These are phyloP conservation scores for Pangasius krempfi DNA, from an alignment of 2,797 vertebrate species.

Conservation along the genomic window DNA sequence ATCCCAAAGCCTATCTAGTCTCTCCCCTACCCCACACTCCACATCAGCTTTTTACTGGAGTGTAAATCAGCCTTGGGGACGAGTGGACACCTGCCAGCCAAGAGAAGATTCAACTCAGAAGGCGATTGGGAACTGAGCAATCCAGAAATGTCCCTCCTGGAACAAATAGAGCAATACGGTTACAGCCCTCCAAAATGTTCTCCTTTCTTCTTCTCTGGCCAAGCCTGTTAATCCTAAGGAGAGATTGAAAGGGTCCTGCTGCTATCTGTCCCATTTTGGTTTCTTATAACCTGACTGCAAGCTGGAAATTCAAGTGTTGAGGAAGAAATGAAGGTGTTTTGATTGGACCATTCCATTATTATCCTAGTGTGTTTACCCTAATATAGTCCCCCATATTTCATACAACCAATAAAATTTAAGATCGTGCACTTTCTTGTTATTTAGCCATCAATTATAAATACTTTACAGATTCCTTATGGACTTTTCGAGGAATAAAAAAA, in stretches of 20 bases:
- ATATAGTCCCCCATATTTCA: neutral
- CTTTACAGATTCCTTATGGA: slow-evolving; percentile 36
- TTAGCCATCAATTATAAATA: neutral
- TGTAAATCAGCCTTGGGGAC: slow-evolving; percentile 69
- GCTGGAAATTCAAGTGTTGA: neutral
- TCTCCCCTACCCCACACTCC: slow-evolving; percentile 45
- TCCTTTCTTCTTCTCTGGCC: slow-evolving; percentile 41
- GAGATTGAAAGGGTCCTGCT: slow-evolving; percentile 28
- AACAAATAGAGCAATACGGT: neutral
- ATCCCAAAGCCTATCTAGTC: slow-evolving; percentile 46
- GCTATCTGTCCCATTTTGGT: neutral
- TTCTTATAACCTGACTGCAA: slow-evolving; percentile 39
- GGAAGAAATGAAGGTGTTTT: slow-evolving; percentile 51
- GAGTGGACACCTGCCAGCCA: slow-evolving; percentile 71
- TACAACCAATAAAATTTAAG: neutral
- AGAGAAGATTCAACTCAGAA: slow-evolving; percentile 66
- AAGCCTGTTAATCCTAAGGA: slow-evolving; percentile 22
- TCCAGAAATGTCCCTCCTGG: slow-evolving; percentile 47
- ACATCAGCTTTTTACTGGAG: slow-evolving; percentile 50
- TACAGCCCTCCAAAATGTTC: neutral
- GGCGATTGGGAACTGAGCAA: slow-evolving; percentile 58
- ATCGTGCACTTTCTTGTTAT: neutral
- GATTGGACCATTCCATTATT: slow-evolving; percentile 45
- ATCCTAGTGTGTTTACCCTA: neutral
- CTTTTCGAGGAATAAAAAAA: neutral